Evolutionary conservation across 2,113 vertebrate genomes (phyloP), one percentile per base, ranked within the genome.

Genomic region (Hiodon tergisus): DNA sequence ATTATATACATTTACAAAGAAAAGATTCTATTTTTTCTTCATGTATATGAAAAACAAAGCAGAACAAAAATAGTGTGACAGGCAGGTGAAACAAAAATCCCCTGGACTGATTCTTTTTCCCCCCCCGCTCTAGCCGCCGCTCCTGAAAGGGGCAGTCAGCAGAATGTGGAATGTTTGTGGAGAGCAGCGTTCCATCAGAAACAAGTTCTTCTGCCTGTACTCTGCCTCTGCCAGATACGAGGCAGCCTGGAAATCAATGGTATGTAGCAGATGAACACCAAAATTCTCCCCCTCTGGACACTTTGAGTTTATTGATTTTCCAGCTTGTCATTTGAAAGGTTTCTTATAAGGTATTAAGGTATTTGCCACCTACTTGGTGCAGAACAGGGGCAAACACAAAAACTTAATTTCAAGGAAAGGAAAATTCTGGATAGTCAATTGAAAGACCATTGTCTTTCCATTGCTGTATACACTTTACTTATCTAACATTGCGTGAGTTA

Each of bases 131-230:
- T 4, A 63, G 54, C 69, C 14, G 31, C n/a, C 6, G n/a, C 54
- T 77, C 48, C 79, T 7, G 55, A 86, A 86, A 73, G 51, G 80
- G 65, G 74, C 76, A 77, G 80, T 89, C 85, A 88, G 88, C 88
- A 88, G 75, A 86, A 86, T 78, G 75, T 17, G 82, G 68, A 78
- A 72, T 76, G 67, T 86, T 79, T 79, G 74, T 80, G 75, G 78
- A 4, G 73, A n/a, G n/a, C 70, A 63, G 4, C 13, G 60, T 82
- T 78, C 77, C 78, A 80, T 87, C 83, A 84, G 78, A 79, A 78
- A 78, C 77, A 81, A 80, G 72, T 76, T 82, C 77, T 68, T 69
- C 72, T 73, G 79, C 71, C 80, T 80, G 80, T 6, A 60, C 75
- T 82, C 55, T 46, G 17, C 11, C 66, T 55, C 75, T 85, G 82